These are phyloP conservation scores for Falco cherrug DNA, from an alignment of 2,797 vertebrate species.

Conservation along the genomic window DNA sequence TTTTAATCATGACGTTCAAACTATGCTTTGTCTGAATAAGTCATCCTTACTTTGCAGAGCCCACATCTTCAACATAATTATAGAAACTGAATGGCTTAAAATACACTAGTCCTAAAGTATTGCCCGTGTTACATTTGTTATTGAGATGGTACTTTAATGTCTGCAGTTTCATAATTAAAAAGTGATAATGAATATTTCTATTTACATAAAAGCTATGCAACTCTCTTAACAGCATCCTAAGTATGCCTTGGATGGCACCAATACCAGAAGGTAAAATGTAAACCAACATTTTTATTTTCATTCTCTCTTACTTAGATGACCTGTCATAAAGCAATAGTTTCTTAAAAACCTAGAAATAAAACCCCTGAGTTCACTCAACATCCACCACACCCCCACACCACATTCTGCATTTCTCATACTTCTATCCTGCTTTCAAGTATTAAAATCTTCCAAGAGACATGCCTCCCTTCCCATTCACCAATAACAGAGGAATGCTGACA, in stretches of 20 bases:
- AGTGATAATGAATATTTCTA: not conserved
- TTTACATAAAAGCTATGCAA: not conserved
- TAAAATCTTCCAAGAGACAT: not conserved
- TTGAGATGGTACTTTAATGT: not conserved
- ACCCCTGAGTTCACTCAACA: accelerated
- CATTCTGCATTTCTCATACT: not conserved
- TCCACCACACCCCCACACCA: too few species aligned
- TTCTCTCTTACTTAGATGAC: not conserved
- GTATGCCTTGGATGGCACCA: not conserved
- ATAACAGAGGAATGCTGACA: not conserved
- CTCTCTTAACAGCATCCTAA: not conserved
- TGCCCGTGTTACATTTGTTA: not conserved
- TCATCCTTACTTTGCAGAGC: not conserved
- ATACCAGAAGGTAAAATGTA: not conserved
- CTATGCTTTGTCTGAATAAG: not conserved
- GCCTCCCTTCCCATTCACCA: not conserved
- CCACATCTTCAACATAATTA: not conserved
- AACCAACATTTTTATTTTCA: not conserved
- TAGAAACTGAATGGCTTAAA: not conserved
- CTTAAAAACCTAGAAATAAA: not conserved
- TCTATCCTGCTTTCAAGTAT: not conserved
- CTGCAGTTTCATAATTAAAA: not conserved
- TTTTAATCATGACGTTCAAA: not conserved
- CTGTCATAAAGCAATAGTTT: not conserved
- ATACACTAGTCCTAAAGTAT: not conserved